These are phyloP conservation scores for Gavia stellata DNA, from an alignment of 2,113 vertebrate species.

Conservation along the genomic window DNA sequence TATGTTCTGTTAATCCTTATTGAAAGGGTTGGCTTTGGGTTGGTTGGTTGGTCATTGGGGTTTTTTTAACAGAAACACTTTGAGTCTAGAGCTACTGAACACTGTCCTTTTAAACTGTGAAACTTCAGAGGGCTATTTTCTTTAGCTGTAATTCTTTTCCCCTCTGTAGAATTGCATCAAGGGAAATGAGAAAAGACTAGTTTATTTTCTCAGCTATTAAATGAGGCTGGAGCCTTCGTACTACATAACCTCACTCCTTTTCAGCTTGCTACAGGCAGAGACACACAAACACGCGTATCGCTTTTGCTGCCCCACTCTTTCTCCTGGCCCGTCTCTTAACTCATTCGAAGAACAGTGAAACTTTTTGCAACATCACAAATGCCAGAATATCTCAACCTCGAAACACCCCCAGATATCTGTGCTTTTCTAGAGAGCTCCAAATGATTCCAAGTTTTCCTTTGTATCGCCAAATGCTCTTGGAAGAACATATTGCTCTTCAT, in stretches of 20 bases:
- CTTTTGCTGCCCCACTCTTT: not conserved
- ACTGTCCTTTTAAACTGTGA: not conserved
- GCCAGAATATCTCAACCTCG: not conserved
- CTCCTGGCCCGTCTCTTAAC: not conserved
- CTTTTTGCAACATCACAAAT: not conserved
- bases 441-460: conserved; percentile 28
- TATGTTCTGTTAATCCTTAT: not conserved
- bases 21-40: not conserved
- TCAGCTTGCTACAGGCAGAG: not conserved
- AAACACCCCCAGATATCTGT: not conserved
- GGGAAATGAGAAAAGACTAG: not conserved
- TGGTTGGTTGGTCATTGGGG: not conserved
- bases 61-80: not conserved
- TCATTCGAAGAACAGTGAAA: not conserved
- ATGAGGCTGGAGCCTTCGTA: not conserved
- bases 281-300: not conserved
- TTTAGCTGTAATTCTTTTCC: not conserved
- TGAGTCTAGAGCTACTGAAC: not conserved
- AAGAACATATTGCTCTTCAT: conserved; percentile 37
- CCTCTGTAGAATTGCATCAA: not conserved
- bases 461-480: conserved; percentile 25
- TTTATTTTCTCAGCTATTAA: conserved; percentile 31
- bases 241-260: not conserved
- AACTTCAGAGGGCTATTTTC: conserved; percentile 21
- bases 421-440: conserved; percentile 1